phyloP scores from a whole-genome alignment of 2,888 invertebrate genomes.

The Trichogramma evanescens region DNA sequence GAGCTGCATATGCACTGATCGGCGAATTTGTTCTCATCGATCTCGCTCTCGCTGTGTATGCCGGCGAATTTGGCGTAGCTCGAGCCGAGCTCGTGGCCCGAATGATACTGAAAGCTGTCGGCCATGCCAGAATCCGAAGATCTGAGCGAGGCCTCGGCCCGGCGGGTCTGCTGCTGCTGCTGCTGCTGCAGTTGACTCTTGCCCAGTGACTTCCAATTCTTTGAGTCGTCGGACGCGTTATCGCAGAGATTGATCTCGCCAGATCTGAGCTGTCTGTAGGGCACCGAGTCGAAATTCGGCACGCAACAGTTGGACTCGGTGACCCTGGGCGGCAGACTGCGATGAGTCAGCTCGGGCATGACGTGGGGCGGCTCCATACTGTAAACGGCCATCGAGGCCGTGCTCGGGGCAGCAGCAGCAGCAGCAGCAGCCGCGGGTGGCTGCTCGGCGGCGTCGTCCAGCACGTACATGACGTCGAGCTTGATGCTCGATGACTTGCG shows the following conservation, averaged over 20 bases:
- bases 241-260: constrained; percentile 3
- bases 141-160: constrained; percentile 33
- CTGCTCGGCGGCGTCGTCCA: constrained; percentile 22
- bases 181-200: constrained; percentile 5
- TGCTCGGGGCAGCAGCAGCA: constrained; percentile 15
- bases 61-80: constrained; percentile 30
- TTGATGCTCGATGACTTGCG: constrained; percentile 42
- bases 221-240: constrained; percentile 20
- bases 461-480: constrained; percentile 40
- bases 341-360: constrained; percentile 8
- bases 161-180: constrained; percentile 1
- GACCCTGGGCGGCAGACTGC: constrained; percentile 14
- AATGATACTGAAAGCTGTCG: constrained; percentile 59
- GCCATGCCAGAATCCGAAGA: constrained; percentile 78
- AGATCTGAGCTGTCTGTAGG: constrained; percentile 15
- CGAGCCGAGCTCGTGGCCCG: constrained; percentile 34
- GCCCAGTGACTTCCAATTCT: constrained; percentile 26
- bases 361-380: constrained; percentile 14
- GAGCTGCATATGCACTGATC: constrained; percentile 67
- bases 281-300: constrained; percentile 20
- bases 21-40: constrained; percentile 54
- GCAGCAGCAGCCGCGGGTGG: background rate
- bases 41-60: constrained; percentile 40
- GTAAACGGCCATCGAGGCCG: constrained; percentile 25
- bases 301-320: constrained; percentile 16